Evolutionary conservation across 2,113 vertebrate genomes (phyloP), one percentile per base, ranked within the genome.

Genomic region (Semnornis frantzii): DNA sequence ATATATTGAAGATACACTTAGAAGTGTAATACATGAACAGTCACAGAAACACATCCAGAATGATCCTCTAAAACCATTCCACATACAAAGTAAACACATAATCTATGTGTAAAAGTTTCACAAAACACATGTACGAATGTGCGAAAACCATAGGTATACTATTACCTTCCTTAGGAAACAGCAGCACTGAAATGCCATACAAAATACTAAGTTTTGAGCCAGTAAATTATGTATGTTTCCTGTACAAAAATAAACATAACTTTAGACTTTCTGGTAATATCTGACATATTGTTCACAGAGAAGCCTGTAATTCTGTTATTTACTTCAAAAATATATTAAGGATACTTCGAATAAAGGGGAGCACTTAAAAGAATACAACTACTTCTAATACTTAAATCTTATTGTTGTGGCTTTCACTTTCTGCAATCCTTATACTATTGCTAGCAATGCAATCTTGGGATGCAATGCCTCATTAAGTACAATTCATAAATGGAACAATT

Each of bases 121-220:
- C 6, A 76, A 34, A 80, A 78, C 2, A 1, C 1, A 3, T 8
- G 8, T 19, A 34, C 12, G 9, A 8, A 17, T 5, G n/a, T 54
- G 17, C 8, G 12, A 63, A 85, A 50, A 24, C 10, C 31, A 65
- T 16, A 27, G 10, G 9, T 50, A 77, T 16, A 39, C 0, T 7
- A 34, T n/a, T 31, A 69, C 30, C 10, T 10, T 20, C 18, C 54
- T 58, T 25, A 6, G 21, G 33, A 80, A 16, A 71, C 1, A 77
- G 16, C 16, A 68, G 14, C 34, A 52, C 21, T 85, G 37, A 39
- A 89, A 85, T 15, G 23, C 12, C 42, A 55, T 8, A 31, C 9
- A 18, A 73, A 69, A 72, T 21, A 42, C 2, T 50, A 30, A 52
- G 18, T 57, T 59, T 59, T 73, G 18, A 73, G 44, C 7, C 42